Evolutionary conservation across 2,797 vertebrate species (phyloP).

Genomic region (Malacoctenus gilli): DNA sequence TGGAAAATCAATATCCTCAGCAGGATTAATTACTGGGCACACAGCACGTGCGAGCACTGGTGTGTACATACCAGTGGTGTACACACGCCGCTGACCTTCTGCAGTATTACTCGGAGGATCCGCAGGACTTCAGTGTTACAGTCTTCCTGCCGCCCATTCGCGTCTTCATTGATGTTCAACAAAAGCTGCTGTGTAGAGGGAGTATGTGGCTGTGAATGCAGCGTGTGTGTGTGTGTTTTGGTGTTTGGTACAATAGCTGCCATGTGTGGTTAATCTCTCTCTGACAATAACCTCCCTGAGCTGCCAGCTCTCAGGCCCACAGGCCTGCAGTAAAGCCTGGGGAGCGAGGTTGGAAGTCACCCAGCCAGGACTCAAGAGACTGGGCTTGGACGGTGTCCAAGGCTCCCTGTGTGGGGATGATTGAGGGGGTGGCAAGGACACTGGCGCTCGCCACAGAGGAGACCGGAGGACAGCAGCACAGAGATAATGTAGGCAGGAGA

Average conservation of each 20-base stretch:
- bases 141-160: slow-evolving; percentile 32
- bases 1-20: slow-evolving; percentile 64
- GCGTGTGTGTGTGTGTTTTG: slow-evolving; percentile 27
- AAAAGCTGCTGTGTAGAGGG: slow-evolving; percentile 51
- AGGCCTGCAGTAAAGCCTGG: slow-evolving; percentile 72
- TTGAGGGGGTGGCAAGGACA: slow-evolving; percentile 73
- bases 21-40: slow-evolving; percentile 60
- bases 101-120: slow-evolving; percentile 20
- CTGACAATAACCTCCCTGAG: slow-evolving; percentile 68
- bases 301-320: slow-evolving; percentile 68
- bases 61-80: slow-evolving; percentile 14
- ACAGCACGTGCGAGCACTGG: slow-evolving; percentile 10
- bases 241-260: slow-evolving; percentile 61
- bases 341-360: slow-evolving; percentile 72
- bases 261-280: slow-evolving; percentile 75
- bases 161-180: slow-evolving; percentile 46
- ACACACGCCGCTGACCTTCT: slow-evolving; percentile 39
- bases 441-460: slow-evolving; percentile 43
- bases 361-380: slow-evolving; percentile 71
- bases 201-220: slow-evolving; percentile 37
- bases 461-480: slow-evolving; percentile 27
- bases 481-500: slow-evolving; percentile 44
- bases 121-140: slow-evolving; percentile 9
- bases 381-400: slow-evolving; percentile 68
- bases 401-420: slow-evolving; percentile 67